A percentile compares a stretch with the other conserved stretches of the same genome.
phyloP scores from a whole-genome alignment of 2,113 vertebrate genomes.

The Platycercus adscitus region DNA sequence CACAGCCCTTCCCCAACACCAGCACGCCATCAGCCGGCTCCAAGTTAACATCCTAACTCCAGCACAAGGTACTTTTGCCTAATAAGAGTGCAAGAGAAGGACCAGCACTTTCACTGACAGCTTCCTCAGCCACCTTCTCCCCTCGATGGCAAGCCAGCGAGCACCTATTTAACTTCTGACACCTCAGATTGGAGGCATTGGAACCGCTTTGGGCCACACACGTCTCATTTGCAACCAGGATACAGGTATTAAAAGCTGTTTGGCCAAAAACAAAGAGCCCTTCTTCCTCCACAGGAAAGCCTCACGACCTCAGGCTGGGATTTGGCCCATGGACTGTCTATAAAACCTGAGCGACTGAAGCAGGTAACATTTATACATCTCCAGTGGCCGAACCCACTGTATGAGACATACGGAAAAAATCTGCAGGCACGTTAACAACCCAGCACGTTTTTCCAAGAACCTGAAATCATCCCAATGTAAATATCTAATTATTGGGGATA shows the following conservation, averaged over 20 bases:
- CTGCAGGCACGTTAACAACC: background rate
- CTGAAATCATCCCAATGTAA: background rate
- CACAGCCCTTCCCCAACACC: background rate
- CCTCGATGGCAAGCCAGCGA: background rate
- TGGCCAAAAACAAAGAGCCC: conserved; percentile 25
- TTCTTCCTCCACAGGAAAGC: background rate
- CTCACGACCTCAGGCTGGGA: background rate
- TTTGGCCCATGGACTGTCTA: background rate
- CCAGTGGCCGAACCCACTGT: background rate
- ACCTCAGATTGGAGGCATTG: background rate
- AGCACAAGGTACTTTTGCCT: background rate
- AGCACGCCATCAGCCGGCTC: background rate
- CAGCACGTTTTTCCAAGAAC: background rate
- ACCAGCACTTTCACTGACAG: background rate
- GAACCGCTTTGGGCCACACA: background rate
- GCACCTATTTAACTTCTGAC: background rate
- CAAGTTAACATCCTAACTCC: background rate
- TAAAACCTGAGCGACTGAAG: background rate
- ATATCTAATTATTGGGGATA: background rate
- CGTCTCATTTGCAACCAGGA: background rate
- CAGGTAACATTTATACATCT: conserved; percentile 14
- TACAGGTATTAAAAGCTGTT: background rate
- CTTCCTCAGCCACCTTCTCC: background rate
- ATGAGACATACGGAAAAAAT: background rate
- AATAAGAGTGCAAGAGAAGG: background rate